Base-by-base conservation (phyloP, 2,113 vertebrate species). In the Spilogale gracilis region DNA sequence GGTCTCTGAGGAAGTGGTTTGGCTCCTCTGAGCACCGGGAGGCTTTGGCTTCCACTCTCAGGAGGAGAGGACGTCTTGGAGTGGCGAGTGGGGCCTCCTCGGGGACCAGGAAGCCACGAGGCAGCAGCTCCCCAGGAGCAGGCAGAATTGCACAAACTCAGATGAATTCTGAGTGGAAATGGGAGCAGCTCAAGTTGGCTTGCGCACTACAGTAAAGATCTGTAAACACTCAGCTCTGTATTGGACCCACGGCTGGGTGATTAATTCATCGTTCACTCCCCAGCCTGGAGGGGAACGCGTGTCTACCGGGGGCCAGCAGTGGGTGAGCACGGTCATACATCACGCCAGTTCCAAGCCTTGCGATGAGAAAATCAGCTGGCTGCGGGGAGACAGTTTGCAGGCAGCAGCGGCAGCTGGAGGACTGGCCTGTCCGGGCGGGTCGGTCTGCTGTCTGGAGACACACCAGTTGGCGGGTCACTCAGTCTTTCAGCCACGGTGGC, bases 231-330 rank as follows among this genome's bases (percentile, higher is more conserved):
- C 96, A 88, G 97, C 97, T 98, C 91, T 4, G 78, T 92, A 98
- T 97, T 98, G 98, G 98, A 99, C 98, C 98, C n/a, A n/a, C 94
- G 94, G 97, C 97, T 94, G 20, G 97, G 96, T 98, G 98, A 98
- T 98, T 98, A 98, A 99, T 98, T 98, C 98, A 92, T 98, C 98
- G 98, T 98, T 98, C 98, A 93, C 98, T 99, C 98, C 97, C 95
- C 96, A 98, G 97, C 96, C 98, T 98, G 97, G 98, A 98, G 98
- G 98, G 98, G 97, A 98, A 98, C 98, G 98, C 79, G 25, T 98
- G 98, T 98, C 96, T 97, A 98, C 98, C 95, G 1, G 97, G 98
- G 98, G 98, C 97, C 97, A 97, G 97, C 89, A 32, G 74, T 67
- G 90, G 97, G 98, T 97, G 97, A 99, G 97, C 88, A 86, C 84